Base-by-base conservation (phyloP, 2,888 invertebrate genomes). In the Pandemis cinnamomeana region DNA sequence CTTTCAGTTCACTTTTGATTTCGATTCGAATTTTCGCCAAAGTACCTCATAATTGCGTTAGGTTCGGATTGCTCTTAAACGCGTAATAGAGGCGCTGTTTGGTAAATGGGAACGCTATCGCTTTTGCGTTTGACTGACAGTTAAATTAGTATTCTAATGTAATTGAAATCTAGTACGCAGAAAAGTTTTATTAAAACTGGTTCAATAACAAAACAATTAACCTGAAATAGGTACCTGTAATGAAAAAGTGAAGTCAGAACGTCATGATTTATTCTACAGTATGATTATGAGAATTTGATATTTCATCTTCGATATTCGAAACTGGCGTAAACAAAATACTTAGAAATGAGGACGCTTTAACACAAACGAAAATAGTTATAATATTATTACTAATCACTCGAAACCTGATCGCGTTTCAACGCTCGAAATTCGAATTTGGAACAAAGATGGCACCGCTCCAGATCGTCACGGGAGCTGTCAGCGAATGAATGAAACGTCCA, bases 31-130 rank as follows among this genome's bases (percentile, higher is more conserved):
- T 58, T 58, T 58, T 58, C 58, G 58, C 5, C 20, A 27, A 81
- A 84, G 86, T 80, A 86, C 82, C 80, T 64, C 71, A 75, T 83
- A 86, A 87, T 86, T 84, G 80, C 80, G 82, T 87, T 86, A 83
- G 80, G 78, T 76, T 78, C 71, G 53, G 71, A 69, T 71, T 71
- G 70, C 74, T 71, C 70, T 71, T 69, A 73, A 74, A 74, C 53
- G 67, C 66, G 69, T 55, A 71, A 71, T 71, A 48, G 66, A 62
- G 53, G 46, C 55, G 13, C 44, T 42, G 46, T 74, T 74, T 27
- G 36, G 74, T 70, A 74, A 74, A 44, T 48, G 71, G 46, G 41
- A 71, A 67, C 74, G 70, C 61, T 55, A 61, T 74, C 41, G 55
- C 20, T n/a, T 27, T 58, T 41, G 10, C 27, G 20, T 51, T 63